A percentile compares a stretch with the other conserved stretches of the same genome.
phyloP scores from a whole-genome alignment of 1,140 invertebrate genomes.

The Dysdera silvatica region DNA sequence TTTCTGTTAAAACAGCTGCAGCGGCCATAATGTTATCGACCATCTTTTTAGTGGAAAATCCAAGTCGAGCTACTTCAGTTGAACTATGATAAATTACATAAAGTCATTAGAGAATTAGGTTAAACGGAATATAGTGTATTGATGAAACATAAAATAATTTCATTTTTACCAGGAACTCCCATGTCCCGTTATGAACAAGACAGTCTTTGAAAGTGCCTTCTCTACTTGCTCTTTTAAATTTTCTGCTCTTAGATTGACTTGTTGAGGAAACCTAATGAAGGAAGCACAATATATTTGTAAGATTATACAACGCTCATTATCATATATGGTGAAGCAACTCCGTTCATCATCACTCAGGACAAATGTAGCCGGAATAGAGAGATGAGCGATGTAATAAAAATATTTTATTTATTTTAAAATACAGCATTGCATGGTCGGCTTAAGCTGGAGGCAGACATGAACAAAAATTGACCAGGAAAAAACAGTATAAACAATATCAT shows the following conservation, averaged over 20 bases:
- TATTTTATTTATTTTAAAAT: too few relatives aligned
- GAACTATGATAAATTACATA: constrained; percentile 4
- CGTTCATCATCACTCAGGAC: neutral
- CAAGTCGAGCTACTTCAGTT: constrained; percentile 1
- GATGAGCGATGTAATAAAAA: too few relatives aligned
- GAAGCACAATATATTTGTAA: neutral
- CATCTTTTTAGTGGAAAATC: neutral
- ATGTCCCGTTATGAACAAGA: neutral
- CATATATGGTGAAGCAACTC: too few relatives aligned
- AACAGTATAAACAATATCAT: too few relatives aligned
- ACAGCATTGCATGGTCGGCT: too few relatives aligned
- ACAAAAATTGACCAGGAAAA: too few relatives aligned
- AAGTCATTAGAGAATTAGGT: too few relatives aligned
- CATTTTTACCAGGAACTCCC: constrained; percentile 6
- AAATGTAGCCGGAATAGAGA: neutral
- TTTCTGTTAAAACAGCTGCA: neutral
- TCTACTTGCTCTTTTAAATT: constrained; percentile 11
- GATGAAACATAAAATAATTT: neutral
- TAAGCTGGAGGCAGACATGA: too few relatives aligned
- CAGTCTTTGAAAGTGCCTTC: neutral
- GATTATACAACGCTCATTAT: too few relatives aligned
- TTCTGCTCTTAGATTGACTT: neutral
- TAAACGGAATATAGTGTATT: neutral
- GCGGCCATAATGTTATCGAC: neutral
- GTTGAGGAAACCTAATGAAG: constrained; percentile 4